phyloP scores from a whole-genome alignment of 2,113 vertebrate genomes.

The Anoplopoma fimbria region DNA sequence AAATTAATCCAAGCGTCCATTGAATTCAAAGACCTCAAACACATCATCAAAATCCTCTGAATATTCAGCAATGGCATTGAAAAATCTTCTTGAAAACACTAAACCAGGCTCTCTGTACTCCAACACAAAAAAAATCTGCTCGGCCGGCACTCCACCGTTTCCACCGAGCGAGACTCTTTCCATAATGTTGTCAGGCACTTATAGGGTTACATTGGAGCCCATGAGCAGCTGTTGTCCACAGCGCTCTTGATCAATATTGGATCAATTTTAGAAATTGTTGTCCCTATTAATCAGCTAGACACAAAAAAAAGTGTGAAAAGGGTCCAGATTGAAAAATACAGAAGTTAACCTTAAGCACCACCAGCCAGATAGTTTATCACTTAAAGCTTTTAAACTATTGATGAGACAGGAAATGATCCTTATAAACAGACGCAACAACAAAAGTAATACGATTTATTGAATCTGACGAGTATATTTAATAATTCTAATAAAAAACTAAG shows the following conservation, averaged over 20 bases:
- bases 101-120: no score
- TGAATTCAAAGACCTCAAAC: no score
- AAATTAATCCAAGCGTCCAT: no score
- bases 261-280: not conserved
- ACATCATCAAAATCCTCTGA: no score
- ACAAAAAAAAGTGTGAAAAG: not conserved
- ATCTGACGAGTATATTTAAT: not conserved
- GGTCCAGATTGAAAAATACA: not conserved
- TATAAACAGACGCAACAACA: not conserved
- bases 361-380: constrained; percentile 16
- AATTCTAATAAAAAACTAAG: not conserved
- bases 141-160: no score
- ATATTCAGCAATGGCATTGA: no score
- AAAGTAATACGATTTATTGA: no score
- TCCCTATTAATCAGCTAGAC: not conserved
- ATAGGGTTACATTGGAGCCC: not conserved
- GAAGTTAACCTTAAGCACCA: not conserved
- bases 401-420: not conserved
- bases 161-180: no score
- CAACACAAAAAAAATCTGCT: not conserved
- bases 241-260: not conserved
- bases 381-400: not conserved
- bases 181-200: no score
- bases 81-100: no score
- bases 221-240: not conserved